A percentile compares a stretch with the other conserved stretches of the same genome.
phyloP scores from a whole-genome alignment of 2,797 vertebrate species.

The Acestrorhynchus altus region DNA sequence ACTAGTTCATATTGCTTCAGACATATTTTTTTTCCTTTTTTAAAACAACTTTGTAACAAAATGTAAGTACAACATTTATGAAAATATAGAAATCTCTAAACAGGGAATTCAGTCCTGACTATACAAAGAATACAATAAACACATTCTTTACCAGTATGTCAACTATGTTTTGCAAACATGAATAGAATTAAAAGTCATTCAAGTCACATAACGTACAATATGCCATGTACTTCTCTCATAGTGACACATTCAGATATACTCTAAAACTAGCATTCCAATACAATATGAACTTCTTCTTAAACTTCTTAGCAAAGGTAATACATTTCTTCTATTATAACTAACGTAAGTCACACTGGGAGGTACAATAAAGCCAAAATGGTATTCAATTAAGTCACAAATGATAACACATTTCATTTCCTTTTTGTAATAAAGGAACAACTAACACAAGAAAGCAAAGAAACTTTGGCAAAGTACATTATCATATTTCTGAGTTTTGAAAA shows the following conservation, averaged over 20 bases:
- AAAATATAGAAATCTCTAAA: constrained; percentile 99
- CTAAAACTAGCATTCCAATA: constrained; percentile 85
- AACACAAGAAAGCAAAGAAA: constrained; percentile 66
- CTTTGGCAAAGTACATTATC: constrained; percentile 80
- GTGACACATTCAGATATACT: constrained; percentile 91
- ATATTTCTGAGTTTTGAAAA: constrained; percentile 62
- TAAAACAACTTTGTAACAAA: constrained; percentile 99
- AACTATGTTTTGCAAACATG: constrained; percentile 96
- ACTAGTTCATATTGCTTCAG: constrained; percentile 95
- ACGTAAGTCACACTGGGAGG: constrained; percentile 75
- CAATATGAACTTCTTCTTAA: constrained; percentile 74
- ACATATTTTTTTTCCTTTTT: constrained; percentile 80
- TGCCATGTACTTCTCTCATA: constrained; percentile 87
- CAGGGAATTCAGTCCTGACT: constrained; percentile 91
- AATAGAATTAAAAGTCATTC: constrained; percentile 98
- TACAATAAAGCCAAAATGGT: constrained; percentile 62
- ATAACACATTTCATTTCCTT: constrained; percentile 50
- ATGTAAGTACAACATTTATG: constrained; percentile 99
- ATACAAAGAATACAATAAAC: constrained; percentile 99
- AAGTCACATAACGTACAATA: constrained; percentile 94
- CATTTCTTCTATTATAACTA: constrained; percentile 73
- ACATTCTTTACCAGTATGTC: constrained; percentile 95
- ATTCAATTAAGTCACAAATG: constrained; percentile 75
- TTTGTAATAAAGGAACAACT: constrained; percentile 59
- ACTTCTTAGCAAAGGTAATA: constrained; percentile 78